Evolutionary conservation across 2,797 vertebrate species (phyloP), one percentile per base, ranked within the genome.

Genomic region (Gallinago solitaria): DNA sequence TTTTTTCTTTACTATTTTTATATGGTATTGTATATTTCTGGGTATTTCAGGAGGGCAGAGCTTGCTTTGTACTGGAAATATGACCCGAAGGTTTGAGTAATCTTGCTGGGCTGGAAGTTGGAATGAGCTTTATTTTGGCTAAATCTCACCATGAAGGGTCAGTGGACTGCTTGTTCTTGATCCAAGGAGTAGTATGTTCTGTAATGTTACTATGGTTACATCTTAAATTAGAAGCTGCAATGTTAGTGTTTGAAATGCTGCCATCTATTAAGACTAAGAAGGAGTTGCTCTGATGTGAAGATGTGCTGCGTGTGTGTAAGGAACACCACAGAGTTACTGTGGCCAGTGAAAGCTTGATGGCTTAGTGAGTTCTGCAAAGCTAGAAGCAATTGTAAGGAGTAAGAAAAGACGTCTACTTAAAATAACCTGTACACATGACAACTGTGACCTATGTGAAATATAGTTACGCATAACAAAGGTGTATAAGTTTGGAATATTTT

Each of bases 141-240:
- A 48, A 63, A 4, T 45, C 86, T 90, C 67, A 41, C 68, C 0
- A 0, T 5, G 6, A 84, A 85, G 93, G 93, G 95, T 94, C 95
- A 94, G 94, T 39, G 65, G 93, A 64, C 81, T 89, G 74, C 88
- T 89, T 94, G 71, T 92, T 93, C 90, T 87, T 70, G 4, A 87
- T 82, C 92, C 78, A 70, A 51, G 64, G 86, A 92, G 74, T 90
- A 87, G 43, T 76, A 56, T 93, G 83, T 91, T 71, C 93, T 93
- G 74, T 90, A 35, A 74, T 70, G 93, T 97, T 96, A 59, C 95
- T 93, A 96, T 94, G 90, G 94, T 93, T 96, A 93, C 94, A 50
- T 74, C 83, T 57, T 17, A 79, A 94, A 95, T 93, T 96, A 93
- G 94, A 87, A 92, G 83, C 70, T 89, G 88, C 70, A 41, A 2